phyloP scores from a whole-genome alignment of 2,113 vertebrate species.

The Neogale vison region DNA sequence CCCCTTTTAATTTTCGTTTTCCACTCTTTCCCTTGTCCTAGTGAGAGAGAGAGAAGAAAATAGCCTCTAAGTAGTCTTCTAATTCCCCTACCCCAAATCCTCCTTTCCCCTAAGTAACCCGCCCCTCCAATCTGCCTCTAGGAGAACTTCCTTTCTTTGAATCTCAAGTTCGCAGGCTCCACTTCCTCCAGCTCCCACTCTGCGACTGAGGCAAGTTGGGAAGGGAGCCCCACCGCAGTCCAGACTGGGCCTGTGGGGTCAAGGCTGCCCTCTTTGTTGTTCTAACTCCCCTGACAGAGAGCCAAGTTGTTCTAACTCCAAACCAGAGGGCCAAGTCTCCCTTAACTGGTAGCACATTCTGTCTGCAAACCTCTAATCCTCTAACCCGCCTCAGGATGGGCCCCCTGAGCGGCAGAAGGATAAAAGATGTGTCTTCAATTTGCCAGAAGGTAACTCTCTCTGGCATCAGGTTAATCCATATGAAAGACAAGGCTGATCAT shows the following conservation, averaged over 20 bases:
- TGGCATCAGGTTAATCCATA: background rate
- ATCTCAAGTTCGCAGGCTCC: background rate
- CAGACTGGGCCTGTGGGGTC: background rate
- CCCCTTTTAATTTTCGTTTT: constrained; percentile 10
- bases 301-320: no score
- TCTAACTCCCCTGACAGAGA: background rate
- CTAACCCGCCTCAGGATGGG: background rate
- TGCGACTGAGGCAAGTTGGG: background rate
- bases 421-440: background rate
- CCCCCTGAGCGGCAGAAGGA: background rate
- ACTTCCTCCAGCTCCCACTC: background rate
- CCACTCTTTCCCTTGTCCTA: background rate
- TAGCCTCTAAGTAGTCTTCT: background rate
- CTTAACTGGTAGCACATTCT: background rate
- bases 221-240: background rate
- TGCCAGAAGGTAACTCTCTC: background rate
- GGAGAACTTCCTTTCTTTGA: constrained; percentile 25
- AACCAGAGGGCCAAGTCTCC: background rate
- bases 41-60: background rate
- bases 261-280: background rate
- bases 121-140: background rate
- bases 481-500: background rate
- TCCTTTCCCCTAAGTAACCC: background rate
- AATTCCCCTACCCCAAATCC: background rate
- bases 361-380: background rate